Evolutionary conservation across 2,888 invertebrate genomes (phyloP), one percentile per base, ranked within the genome.

Genomic region (Eupithecia abbreviata): DNA sequence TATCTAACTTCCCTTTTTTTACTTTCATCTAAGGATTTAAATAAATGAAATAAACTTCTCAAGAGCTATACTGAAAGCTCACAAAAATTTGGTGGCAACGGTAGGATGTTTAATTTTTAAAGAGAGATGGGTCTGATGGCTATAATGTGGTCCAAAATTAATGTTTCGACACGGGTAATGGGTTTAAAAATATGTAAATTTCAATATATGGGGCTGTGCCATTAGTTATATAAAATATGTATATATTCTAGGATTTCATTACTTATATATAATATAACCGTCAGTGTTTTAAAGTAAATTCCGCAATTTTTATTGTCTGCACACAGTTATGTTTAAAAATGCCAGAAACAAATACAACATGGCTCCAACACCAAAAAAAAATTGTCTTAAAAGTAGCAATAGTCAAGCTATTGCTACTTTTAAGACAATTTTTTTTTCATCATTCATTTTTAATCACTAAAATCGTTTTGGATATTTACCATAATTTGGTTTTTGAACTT

Each of bases 181-280:
- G 10, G 4, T 62, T 30, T 30, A 12, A 62, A 58, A 62, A 62
- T 30, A 30, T 30, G 30, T 30, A 30, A 12, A 62, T 62, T 58
- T 62, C 58, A 51, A 58, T 58, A 62, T 4, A 62, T 30, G 62
- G 62, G 62, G 62, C 12, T 62, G 62, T 62, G 30, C 62, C 62
- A 12, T 30, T 62, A 62, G n/a, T 58, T 10, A 58, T 12, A 30
- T 30, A 10, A 62, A 30, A 62, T 30, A 62, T 58, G 18, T 10
- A 58, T 62, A 30, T 30, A 62, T 30, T 58, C 4, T 10, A 62
- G 30, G 3, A 62, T 30, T 62, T 62, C 0, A 3, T 3, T 58
- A 62, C 10, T 58, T 58, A 18, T 58, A 18, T 2, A 58, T 58
- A 47, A 3, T 51, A 62, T 58, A 58, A 58, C 58, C n/a, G 3